Conservation (phyloP, 2,888 invertebrate genomes). For the Drosophila eohydei region DNA sequence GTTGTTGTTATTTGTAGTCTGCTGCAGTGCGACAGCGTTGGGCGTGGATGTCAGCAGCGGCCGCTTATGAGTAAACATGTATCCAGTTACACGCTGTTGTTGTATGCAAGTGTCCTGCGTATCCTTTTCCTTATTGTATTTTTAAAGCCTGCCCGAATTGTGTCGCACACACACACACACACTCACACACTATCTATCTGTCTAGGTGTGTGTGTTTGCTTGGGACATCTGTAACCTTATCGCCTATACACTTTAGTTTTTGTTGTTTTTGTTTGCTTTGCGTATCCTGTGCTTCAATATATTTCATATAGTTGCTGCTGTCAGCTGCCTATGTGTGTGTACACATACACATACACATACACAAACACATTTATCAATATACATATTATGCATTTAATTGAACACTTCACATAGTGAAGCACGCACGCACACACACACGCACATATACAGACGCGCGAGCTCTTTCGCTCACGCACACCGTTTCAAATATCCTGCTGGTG, state of each 20-base stretch:
- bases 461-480: slow-evolving; percentile 26
- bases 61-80: slow-evolving; percentile 71
- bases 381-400: slow-evolving; percentile 61
- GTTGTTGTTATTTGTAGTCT: slow-evolving; percentile 52
- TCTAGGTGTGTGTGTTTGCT: slow-evolving; percentile 42
- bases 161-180: slow-evolving; percentile 10
- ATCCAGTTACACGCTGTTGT: slow-evolving; percentile 65
- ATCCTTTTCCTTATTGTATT: slow-evolving; percentile 44
- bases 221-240: slow-evolving; percentile 79
- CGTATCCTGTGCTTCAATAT: slow-evolving; percentile 57
- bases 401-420: slow-evolving; percentile 65
- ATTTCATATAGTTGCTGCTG: slow-evolving; percentile 68
- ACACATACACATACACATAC: slow-evolving; percentile 8
- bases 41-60: slow-evolving; percentile 50
- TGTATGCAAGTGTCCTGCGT: slow-evolving; percentile 43
- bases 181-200: background rate
- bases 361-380: slow-evolving; percentile 22
- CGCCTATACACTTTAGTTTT: slow-evolving; percentile 59
- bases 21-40: slow-evolving; percentile 56
- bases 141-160: slow-evolving; percentile 45
- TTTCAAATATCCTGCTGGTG: slow-evolving; percentile 73
- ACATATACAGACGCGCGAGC: slow-evolving; percentile 20
- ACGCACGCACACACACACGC: slow-evolving; percentile 26
- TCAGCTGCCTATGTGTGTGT: slow-evolving; percentile 45
- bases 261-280: slow-evolving; percentile 42